Evolutionary conservation across 2,797 vertebrate genomes (phyloP).

Genomic region (Muscicapa striata): DNA sequence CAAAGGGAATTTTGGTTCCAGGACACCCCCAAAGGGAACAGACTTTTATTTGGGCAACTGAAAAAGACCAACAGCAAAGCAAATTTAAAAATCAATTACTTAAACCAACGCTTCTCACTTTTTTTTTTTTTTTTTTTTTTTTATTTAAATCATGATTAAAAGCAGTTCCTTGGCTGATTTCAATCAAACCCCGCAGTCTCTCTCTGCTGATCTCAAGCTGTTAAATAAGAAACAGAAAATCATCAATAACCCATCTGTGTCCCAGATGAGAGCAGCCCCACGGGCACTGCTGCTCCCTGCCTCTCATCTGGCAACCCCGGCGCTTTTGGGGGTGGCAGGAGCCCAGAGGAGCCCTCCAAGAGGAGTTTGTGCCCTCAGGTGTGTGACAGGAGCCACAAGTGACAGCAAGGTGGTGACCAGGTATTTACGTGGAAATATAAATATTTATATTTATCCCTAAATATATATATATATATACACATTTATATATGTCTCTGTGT

Average conservation of each 20-base stretch:
- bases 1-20: not conserved
- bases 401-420: fast-evolving
- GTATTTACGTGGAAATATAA: not conserved
- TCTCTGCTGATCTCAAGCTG: constrained; percentile 8
- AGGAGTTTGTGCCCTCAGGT: not conserved
- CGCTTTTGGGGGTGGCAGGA: not conserved
- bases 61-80: not conserved
- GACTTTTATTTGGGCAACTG: not conserved
- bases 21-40: not conserved
- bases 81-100: not conserved
- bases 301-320: not conserved
- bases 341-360: not conserved
- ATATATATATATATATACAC: too few species aligned
- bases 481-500: too few species aligned
- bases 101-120: not conserved
- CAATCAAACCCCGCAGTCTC: not conserved
- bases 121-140: not conserved
- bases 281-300: not conserved
- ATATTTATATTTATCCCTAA: too few species aligned
- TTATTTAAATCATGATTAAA: constrained; percentile 11
- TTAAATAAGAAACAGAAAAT: constrained; percentile 5
- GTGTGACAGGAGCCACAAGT: not conserved
- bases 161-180: constrained; percentile 25
- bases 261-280: not conserved
- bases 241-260: constrained; percentile 34